Conservation (phyloP, 1,140 invertebrate genomes). For the Choristoneura fumiferana region DNA sequence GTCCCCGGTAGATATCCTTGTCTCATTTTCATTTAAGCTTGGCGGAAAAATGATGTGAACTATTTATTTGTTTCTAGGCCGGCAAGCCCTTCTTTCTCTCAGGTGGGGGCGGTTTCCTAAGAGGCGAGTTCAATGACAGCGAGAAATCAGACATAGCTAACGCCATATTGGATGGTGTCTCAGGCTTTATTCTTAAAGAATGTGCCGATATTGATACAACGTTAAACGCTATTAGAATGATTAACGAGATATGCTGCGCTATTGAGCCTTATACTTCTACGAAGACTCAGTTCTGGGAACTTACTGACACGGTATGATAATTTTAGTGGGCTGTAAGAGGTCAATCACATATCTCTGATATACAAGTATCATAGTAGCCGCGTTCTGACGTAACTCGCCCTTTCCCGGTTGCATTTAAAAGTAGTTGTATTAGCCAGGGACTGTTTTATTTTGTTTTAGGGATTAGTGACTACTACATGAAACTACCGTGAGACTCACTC, state of each 20-base stretch:
- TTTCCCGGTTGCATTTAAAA: no score
- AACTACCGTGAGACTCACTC: no score
- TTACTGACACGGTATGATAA: slow-evolving; percentile 36
- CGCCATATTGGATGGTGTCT: slow-evolving; percentile 50
- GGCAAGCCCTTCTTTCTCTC: slow-evolving; percentile 55
- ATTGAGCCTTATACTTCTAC: slow-evolving; percentile 43
- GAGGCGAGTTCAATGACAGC: slow-evolving; percentile 31
- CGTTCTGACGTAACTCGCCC: no score
- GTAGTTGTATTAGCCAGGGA: no score
- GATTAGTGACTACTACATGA: no score
- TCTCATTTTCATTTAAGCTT: no score
- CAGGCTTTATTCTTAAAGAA: slow-evolving; percentile 47
- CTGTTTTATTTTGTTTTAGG: no score
- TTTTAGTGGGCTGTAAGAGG: background rate
- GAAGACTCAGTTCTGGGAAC: slow-evolving; percentile 34
- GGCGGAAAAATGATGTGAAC: no score
- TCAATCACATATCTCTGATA: no score
- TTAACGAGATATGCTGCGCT: slow-evolving; percentile 43
- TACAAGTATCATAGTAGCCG: no score
- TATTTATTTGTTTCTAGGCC: slow-evolving; percentile 41
- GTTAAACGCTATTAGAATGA: slow-evolving; percentile 31
- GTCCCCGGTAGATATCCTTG: no score
- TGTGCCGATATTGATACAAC: slow-evolving; percentile 33
- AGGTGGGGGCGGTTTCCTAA: slow-evolving; percentile 32
- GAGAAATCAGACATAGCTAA: slow-evolving; percentile 53